Evolutionary conservation across 2,113 vertebrate species (phyloP), one percentile per base, ranked within the genome.

Genomic region (Penelope pileata): DNA sequence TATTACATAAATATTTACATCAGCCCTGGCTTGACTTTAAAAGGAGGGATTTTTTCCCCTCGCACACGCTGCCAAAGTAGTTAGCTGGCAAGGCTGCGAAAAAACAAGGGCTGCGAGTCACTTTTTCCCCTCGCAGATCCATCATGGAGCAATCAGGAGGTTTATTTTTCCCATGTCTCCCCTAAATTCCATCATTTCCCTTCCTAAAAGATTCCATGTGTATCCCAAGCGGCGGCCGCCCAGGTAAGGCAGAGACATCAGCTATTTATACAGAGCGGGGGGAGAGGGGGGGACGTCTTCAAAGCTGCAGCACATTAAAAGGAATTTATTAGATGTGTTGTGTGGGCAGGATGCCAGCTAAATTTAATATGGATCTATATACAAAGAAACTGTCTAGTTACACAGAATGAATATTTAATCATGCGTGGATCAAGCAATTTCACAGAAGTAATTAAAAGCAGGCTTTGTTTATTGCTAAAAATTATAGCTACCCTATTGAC

Each of bases 321-420:
- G 96, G 97, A 98, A 98, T 98, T 97, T 97, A 97, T 98, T 97
- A 98, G 97, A 98, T 98, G 98, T 98, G 97, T 97, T 93, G 96
- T 91, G 94, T 84, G 97, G 98, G 98, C 96, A 75, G 97, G 95
- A 96, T 97, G 98, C 98, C 98, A 98, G 92, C 85, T 90, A 96
- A 66, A 97, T 98, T 98, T 98, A 96, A 98, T 98, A 98, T 95
- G 98, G 96, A 98, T 98, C 98, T 98, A 96, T 97, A 98, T 98
- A 98, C 98, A 98, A 98, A 96, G 96, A 98, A 98, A 98, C 98
- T 94, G 97, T 97, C 98, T 97, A 94, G 95, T 98, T 99, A 98
- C 97, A 98, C 95, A 96, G 98, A 98, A 99, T 99, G 98, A 99
- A 99, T 98, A 98, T 99, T 99, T 98, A 99, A 98, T 98, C 98